Base-by-base conservation (phyloP, 2,888 invertebrate genomes). In the Myopa tessellatipennis region DNA sequence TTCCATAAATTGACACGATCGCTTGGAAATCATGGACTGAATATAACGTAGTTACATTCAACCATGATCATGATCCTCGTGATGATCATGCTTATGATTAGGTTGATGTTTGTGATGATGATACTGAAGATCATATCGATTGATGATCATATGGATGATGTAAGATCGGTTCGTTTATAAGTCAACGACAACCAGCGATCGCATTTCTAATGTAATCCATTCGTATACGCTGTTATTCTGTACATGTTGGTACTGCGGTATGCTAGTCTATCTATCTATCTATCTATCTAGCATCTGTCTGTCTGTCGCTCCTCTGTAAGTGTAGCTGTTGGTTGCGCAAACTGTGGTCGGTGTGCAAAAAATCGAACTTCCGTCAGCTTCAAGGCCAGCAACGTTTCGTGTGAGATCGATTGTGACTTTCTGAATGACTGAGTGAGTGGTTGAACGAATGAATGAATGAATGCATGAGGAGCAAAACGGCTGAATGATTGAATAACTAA, bases 321-420 rank as follows among this genome's bases (percentile, higher is more conserved):
- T 55, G 55, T n/a, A 5, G 55, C 55, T n/a, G 55, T 55, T 16
- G 10, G 55, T 55, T 45, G 6, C 3, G 45, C 45, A 45, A 45
- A 45, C 45, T 45, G 1, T 3, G n/a, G n/a, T 67, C 12, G 65
- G 26, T 60, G 76, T 58, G 65, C 70, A 77, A 76, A 74, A 65
- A n/a, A 77, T 69, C 76, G 77, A 70, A 74, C 60, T 76, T 76
- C 69, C 76, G 61, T 45, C 60, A 40, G 61, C 14, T 18, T 69
- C 58, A 69, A 76, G 69, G 69, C 45, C 69, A 69, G 34, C 36
- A 58, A 18, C 45, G 40, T 55, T 67, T 74, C 58, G 68, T 65
- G 65, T 38, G 26, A 34, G 10, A 34, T 3, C 14, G 65, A 65
- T 34, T 52, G 14, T 67, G 72, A 40, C 70, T 55, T 3, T 16